Evolutionary conservation across 2,888 invertebrate species (phyloP).

Genomic region (Hydrotaea cyrtoneurina): DNA sequence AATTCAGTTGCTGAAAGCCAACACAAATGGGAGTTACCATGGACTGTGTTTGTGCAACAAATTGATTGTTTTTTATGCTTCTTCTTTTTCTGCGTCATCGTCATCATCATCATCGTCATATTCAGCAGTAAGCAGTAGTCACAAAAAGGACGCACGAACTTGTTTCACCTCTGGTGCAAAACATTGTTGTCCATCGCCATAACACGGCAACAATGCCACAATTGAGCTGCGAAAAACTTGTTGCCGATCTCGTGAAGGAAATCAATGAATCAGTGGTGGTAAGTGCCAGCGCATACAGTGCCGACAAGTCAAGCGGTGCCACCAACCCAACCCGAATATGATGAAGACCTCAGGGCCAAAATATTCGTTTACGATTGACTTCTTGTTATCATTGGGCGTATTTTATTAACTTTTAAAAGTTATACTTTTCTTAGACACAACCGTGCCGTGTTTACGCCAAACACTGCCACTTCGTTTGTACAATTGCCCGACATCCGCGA

Average conservation of each 20-base stretch:
- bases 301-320: conserved; percentile 1
- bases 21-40: conserved; percentile 68
- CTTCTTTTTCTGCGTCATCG: conserved; percentile 33
- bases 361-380: conserved; percentile 72
- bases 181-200: conserved; percentile 57
- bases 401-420: conserved; percentile 79
- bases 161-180: conserved; percentile 67
- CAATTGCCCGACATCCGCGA: neutral
- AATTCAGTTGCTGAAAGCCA: conserved; percentile 74
- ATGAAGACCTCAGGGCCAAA: conserved; percentile 79
- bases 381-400: conserved; percentile 80
- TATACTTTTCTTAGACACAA: conserved; percentile 46
- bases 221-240: conserved; percentile 17
- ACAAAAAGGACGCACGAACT: conserved; percentile 45
- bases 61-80: conserved; percentile 66
- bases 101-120: conserved; percentile 20
- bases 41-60: conserved; percentile 67
- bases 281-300: conserved; percentile 41
- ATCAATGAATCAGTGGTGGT: conserved; percentile 64
- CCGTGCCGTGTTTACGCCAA: neutral
- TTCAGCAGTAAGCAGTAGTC: conserved; percentile 28
- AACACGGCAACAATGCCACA: neutral
- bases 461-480: neutral
- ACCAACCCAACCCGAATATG: conserved; percentile 45
- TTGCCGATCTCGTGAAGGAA: conserved; percentile 62